phyloP scores from a whole-genome alignment of 2,888 invertebrate species.

The Miltochrista miniata region DNA sequence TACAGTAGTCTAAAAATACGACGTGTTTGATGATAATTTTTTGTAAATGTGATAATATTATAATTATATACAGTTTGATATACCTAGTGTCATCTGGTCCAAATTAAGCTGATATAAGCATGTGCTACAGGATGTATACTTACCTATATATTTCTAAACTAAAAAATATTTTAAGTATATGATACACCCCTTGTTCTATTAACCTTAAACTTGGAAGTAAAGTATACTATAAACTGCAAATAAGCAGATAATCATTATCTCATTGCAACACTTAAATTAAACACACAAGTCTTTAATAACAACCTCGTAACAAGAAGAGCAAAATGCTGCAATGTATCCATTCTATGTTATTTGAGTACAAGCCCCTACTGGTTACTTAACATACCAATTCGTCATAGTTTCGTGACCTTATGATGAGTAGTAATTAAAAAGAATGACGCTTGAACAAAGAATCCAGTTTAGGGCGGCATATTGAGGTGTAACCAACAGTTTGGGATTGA shows the following conservation, averaged over 20 bases:
- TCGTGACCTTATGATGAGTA: background rate
- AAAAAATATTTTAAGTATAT: too few relatives aligned
- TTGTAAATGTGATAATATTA: too few relatives aligned
- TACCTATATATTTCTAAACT: too few relatives aligned
- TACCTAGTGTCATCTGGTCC: too few relatives aligned
- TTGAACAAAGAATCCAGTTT: too few relatives aligned
- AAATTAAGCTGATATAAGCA: too few relatives aligned
- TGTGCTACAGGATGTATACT: too few relatives aligned
- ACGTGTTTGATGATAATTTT: too few relatives aligned
- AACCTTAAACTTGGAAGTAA: background rate
- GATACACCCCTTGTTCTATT: background rate
- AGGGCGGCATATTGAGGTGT: too few relatives aligned
- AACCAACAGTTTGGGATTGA: too few relatives aligned
- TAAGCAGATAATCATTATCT: background rate
- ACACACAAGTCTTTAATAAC: background rate
- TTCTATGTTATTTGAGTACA: background rate
- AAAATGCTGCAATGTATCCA: background rate
- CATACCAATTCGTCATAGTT: background rate
- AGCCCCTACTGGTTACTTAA: background rate
- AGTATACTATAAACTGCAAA: background rate
- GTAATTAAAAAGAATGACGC: background rate
- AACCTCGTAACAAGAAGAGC: background rate
- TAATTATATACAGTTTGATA: too few relatives aligned
- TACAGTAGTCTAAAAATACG: too few relatives aligned
- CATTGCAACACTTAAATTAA: background rate